Evolutionary conservation across 2,888 invertebrate species (phyloP).

Genomic region (Bembecia ichneumoniformis): DNA sequence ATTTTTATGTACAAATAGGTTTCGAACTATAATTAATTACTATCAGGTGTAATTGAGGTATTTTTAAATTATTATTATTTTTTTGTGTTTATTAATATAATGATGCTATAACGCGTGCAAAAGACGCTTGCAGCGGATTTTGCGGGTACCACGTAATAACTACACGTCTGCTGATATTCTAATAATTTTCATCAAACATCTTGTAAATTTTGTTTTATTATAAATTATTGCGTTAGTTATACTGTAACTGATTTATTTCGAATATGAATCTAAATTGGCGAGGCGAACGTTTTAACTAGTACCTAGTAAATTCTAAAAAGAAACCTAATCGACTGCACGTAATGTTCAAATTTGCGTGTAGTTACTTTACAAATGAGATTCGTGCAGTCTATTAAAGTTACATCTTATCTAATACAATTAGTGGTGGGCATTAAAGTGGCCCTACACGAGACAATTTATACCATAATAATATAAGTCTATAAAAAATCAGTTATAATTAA

Average conservation of each 20-base stretch:
- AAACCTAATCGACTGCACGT: constrained; percentile 42
- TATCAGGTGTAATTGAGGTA: constrained; percentile 29
- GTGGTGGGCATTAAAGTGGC: constrained; percentile 19
- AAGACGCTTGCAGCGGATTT: background rate
- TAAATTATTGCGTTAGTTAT: constrained; percentile 15
- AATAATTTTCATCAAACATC: constrained; percentile 50
- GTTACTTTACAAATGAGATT: background rate
- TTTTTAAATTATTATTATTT: constrained; percentile 18
- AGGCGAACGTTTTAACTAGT: constrained; percentile 53
- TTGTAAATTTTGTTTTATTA: constrained; percentile 36
- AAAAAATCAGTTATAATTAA: too few species aligned
- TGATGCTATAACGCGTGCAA: constrained; percentile 5
- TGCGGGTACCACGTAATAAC: background rate
- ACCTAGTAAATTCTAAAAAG: constrained; percentile 62
- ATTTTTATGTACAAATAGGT: constrained; percentile 11
- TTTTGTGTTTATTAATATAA: constrained; percentile 23
- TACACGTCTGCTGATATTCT: background rate
- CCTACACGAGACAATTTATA: too few species aligned
- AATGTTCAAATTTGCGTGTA: constrained; percentile 1
- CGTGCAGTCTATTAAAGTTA: constrained; percentile 30
- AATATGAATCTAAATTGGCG: constrained; percentile 35
- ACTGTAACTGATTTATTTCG: background rate
- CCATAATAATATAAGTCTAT: too few species aligned
- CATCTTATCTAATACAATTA: constrained; percentile 58
- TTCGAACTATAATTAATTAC: constrained; percentile 16